Base-by-base conservation (phyloP, 2,888 invertebrate genomes). In the Polymixis lichenea region DNA sequence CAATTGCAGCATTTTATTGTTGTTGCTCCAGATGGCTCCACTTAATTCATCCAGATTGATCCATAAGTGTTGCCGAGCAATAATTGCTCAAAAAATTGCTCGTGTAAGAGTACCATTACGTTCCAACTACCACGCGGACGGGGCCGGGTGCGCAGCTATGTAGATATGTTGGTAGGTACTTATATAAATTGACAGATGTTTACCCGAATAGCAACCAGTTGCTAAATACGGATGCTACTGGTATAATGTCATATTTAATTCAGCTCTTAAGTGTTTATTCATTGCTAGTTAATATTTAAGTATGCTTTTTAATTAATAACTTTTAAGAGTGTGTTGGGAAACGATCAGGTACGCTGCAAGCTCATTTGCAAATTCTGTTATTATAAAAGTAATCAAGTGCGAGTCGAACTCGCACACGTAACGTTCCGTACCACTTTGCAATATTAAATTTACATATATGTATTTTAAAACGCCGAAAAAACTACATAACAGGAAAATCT, bases 191-290 rank as follows among this genome's bases (percentile, higher is more conserved):
- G 68, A 65, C 84, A 81, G 84, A 69, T 84, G 84, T 68, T 51
- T 64, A 60, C 32, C 58, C 22, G 62, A 79, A 67, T 60, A 70
- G 28, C 62, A 53, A 67, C 61, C 60, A 38, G 38, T 80, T 62
- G 71, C 62, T 75, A 65, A 76, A 81, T 81, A 67, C 51, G 55
- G 68, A 65, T 78, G 82, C 79, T 75, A 77, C 84, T 83, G 80
- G 86, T 86, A 82, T 79, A 86, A 77, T 80, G 79, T 80, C 77
- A 85, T 85, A 88, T 89, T 87, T 87, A 86, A 89, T 89, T 87
- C 85, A 68, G 51, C 64, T 60, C 64, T 15, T 46, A 46, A 56
- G 65, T 56, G 74, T 84, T 72, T 56, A 69, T 61, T 80, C 32
- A 72, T 84, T 85, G 83, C 81, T 78, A 80, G 75, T 87, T 86